Evolutionary conservation across 2,888 invertebrate species (phyloP).

Genomic region (Capitulum mitella): DNA sequence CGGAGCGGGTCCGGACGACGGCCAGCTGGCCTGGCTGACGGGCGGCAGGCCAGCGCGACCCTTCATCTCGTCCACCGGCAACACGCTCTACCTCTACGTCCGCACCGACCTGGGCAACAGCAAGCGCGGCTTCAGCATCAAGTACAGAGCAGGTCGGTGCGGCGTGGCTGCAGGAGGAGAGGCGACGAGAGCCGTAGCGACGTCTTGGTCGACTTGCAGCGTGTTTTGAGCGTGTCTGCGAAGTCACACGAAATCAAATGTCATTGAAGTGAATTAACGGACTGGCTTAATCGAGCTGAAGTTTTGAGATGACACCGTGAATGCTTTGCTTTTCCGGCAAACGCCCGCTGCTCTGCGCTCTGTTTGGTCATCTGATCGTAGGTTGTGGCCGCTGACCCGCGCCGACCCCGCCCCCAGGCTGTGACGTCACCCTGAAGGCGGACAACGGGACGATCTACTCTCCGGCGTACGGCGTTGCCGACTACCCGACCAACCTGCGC

Average conservation of each 20-base stretch:
- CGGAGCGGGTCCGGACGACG: conserved; percentile 77
- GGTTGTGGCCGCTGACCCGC: background rate
- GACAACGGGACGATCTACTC: conserved; percentile 79
- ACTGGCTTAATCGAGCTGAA: too few species aligned
- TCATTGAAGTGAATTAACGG: too few species aligned
- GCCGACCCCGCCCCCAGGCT: conserved; percentile 55
- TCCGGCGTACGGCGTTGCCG: conserved; percentile 74
- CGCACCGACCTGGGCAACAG: conserved; percentile 84
- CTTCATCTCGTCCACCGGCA: conserved; percentile 83
- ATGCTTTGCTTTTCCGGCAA: too few species aligned
- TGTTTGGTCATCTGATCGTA: too few species aligned
- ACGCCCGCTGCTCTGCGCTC: too few species aligned
- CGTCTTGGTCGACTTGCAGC: too few species aligned
- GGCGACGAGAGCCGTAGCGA: too few species aligned
- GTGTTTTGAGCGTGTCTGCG: too few species aligned
- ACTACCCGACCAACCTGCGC: conserved; percentile 87
- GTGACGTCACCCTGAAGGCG: conserved; percentile 75
- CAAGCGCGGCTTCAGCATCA: conserved; percentile 80
- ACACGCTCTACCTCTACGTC: conserved; percentile 81
- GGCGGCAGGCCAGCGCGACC: conserved; percentile 68
- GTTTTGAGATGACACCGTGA: too few species aligned
- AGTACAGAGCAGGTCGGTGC: conserved; percentile 62
- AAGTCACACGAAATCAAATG: too few species aligned
- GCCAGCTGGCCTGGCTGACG: conserved; percentile 72
- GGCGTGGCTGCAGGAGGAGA: too few species aligned